Percentiles rank a stretch among this genome's conserved stretches.
Evolutionary conservation across 2,113 vertebrate genomes (phyloP).

Genomic region (Oxygymnocypris stewartii): DNA sequence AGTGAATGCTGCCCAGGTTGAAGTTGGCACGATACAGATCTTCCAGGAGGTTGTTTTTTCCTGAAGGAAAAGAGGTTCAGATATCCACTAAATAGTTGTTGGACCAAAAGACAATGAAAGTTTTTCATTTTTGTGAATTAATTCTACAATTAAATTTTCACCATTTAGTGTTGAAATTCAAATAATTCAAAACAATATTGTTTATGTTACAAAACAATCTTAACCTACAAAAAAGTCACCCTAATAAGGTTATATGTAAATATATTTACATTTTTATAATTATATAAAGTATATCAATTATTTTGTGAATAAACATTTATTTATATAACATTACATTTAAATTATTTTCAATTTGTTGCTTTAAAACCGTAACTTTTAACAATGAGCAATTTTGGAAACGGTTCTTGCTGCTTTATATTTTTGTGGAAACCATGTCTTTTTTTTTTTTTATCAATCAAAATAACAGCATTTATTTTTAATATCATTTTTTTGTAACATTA

Average conservation of each 20-base stretch:
- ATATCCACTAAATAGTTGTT: not conserved
- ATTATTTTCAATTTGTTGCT: too few relatives aligned
- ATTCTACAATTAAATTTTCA: too few relatives aligned
- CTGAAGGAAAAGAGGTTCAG: constrained; percentile 62
- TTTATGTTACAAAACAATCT: not conserved
- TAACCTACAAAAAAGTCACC: not conserved
- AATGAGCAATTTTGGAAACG: not conserved
- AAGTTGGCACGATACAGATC: constrained; percentile 88
- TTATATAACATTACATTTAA: not conserved
- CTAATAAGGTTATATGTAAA: not conserved
- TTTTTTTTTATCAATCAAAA: too few relatives aligned
- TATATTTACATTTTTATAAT: not conserved
- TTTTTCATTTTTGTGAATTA: too few relatives aligned
- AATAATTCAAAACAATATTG: too few relatives aligned
- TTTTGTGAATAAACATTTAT: not conserved
- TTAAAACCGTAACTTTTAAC: too few relatives aligned
- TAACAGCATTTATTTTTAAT: too few relatives aligned
- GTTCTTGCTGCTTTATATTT: not conserved
- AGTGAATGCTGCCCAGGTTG: constrained; percentile 85
- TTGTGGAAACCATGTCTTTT: too few relatives aligned
- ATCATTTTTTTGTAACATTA: not conserved
- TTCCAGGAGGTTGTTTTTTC: constrained; percentile 81
- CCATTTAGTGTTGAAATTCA: too few relatives aligned
- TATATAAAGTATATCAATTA: not conserved
- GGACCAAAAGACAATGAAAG: too few relatives aligned